These are phyloP conservation scores for Alentia gelatinosa DNA, from an alignment of 2,888 invertebrate species.

Conservation along the genomic window DNA sequence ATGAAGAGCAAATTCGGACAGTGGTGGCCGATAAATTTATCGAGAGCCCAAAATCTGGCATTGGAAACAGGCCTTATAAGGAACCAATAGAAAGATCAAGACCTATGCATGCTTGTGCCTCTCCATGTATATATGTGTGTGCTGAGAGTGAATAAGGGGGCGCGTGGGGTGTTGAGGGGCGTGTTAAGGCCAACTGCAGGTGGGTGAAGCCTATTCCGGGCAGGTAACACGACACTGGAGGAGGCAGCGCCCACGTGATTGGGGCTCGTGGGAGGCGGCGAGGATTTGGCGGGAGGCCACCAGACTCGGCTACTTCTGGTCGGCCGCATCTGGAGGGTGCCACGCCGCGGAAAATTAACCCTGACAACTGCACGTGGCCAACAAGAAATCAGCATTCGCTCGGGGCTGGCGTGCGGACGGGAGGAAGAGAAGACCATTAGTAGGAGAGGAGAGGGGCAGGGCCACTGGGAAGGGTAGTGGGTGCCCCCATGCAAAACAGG, in stretches of 20 bases:
- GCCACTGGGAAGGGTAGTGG: too few species aligned
- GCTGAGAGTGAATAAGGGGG: not conserved
- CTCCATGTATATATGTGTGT: too few species aligned
- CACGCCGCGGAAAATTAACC: conserved; percentile 15
- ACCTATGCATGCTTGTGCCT: too few species aligned
- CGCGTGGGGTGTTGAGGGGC: not conserved
- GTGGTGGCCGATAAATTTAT: too few species aligned
- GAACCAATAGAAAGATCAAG: too few species aligned
- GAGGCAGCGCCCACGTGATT: not conserved
- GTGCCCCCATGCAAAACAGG: too few species aligned
- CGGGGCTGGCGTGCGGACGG: not conserved
- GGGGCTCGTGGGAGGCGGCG: not conserved
- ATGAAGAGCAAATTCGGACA: too few species aligned
- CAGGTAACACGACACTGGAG: conserved; percentile 29
- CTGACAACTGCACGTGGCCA: conserved; percentile 24
- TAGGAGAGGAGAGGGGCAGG: too few species aligned
- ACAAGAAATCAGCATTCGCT: conserved; percentile 37
- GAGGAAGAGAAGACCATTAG: not conserved
- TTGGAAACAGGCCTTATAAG: too few species aligned
- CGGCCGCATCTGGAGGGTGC: not conserved
- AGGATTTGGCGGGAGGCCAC: not conserved
- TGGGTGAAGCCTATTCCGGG: conserved; percentile 28
- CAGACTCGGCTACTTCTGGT: conserved; percentile 12
- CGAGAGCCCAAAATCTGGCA: too few species aligned
- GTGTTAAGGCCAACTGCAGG: not conserved